Evolutionary conservation across 2,888 invertebrate species (phyloP).

Genomic region (Atethmia centrago): DNA sequence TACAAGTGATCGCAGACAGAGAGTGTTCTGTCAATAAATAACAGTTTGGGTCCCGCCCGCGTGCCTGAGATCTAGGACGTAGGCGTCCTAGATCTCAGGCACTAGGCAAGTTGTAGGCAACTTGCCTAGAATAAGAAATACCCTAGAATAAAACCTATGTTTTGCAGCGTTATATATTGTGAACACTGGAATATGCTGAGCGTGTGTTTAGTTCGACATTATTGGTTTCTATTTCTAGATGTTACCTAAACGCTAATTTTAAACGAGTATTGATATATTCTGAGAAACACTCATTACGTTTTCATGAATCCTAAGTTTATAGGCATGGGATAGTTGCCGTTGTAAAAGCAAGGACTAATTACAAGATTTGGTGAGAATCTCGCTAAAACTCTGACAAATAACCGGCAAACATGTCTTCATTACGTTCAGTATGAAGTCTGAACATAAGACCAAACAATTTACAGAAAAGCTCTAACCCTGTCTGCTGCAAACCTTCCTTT

Average conservation of each 20-base stretch:
- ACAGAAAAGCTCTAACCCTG: constrained; percentile 32
- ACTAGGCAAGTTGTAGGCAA: too few relatives aligned
- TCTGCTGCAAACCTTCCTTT: constrained; percentile 58
- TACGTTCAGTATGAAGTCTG: constrained; percentile 14
- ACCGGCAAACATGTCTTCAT: constrained; percentile 13
- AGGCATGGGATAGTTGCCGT: neutral
- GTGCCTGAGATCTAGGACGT: constrained; percentile 52
- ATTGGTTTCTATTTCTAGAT: constrained; percentile 33
- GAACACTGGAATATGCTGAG: constrained; percentile 20
- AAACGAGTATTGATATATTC: constrained; percentile 25
- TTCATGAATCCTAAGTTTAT: neutral
- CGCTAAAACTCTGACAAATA: neutral
- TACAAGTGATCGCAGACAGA: constrained; percentile 19
- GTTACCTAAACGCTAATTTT: constrained; percentile 27
- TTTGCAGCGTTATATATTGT: constrained; percentile 20
- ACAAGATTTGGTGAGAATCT: constrained; percentile 2
- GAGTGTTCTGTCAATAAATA: constrained; percentile 59
- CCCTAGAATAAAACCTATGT: constrained; percentile 35
- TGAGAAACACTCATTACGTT: neutral
- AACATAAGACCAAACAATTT: constrained; percentile 40
- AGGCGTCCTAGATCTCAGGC: too few relatives aligned
- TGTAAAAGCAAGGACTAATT: neutral
- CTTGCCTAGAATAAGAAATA: constrained; percentile 50
- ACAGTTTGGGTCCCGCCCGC: constrained; percentile 57
- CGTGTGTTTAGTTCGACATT: constrained; percentile 21